These are phyloP conservation scores for Cassiopea xamachana DNA, from an alignment of 30 jellyfish, hydroid and myxozoan species.

Conservation along the genomic window DNA sequence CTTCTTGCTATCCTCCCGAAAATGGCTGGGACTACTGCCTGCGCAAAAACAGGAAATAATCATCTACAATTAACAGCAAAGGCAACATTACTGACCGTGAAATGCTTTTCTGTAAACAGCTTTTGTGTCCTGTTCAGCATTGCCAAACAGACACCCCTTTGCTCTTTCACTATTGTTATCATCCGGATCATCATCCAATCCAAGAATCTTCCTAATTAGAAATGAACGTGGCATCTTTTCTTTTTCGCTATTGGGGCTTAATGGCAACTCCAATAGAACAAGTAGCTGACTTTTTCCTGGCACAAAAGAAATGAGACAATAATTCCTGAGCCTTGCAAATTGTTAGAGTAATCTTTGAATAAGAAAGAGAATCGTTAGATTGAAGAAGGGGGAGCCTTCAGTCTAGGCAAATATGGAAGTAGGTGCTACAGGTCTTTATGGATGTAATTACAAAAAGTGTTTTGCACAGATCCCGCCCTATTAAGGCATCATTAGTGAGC, in stretches of 20 bases:
- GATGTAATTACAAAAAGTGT: no score
- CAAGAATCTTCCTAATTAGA: conserved; percentile 77
- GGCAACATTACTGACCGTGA: conserved; percentile 6
- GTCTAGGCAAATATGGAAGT: no score
- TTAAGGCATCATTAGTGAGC: no score
- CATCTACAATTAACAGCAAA: background rate
- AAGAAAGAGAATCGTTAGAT: no score
- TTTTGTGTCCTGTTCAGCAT: background rate
- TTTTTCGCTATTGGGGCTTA: background rate
- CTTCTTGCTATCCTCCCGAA: background rate
- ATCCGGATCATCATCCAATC: conserved; percentile 70
- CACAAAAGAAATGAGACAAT: no score
- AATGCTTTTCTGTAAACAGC: conserved; percentile 1
- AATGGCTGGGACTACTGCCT: background rate
- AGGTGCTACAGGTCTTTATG: no score
- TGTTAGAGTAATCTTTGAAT: no score
- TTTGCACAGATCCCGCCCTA: no score
- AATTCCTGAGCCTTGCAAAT: no score
- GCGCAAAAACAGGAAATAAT: conserved; percentile 9
- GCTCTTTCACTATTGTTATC: background rate
- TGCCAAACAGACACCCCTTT: background rate
- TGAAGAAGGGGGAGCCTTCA: no score
- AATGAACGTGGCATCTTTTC: conserved; percentile 85
- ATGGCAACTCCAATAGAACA: background rate
- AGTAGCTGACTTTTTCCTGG: background rate